Evolutionary conservation across 2,113 vertebrate genomes (phyloP).

Genomic region (Halichoerus grypus): DNA sequence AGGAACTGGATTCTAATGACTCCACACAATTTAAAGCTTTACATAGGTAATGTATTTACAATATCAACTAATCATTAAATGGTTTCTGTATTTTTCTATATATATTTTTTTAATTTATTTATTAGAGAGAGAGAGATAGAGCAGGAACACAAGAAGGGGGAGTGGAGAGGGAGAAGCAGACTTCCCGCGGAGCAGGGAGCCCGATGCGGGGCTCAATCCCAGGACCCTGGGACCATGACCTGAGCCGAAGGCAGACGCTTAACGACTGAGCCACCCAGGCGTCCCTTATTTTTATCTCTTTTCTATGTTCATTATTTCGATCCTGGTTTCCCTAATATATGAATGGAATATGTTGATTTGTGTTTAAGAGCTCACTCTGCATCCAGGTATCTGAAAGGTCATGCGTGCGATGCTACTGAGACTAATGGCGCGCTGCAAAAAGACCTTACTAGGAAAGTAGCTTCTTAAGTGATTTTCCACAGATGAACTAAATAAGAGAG

Average conservation of each 20-base stretch:
- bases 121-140: too few relatives aligned
- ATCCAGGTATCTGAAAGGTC: constrained; percentile 7
- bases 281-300: neutral
- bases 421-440: neutral
- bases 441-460: constrained; percentile 7
- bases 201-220: too few relatives aligned
- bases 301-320: constrained; percentile 44
- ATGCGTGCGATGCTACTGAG: neutral
- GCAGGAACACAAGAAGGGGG: too few relatives aligned
- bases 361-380: neutral
- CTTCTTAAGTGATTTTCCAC: neutral
- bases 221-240: too few relatives aligned
- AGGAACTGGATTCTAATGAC: constrained; percentile 90
- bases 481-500: neutral
- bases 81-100: neutral
- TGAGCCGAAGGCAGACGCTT: too few relatives aligned
- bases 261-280: too few relatives aligned
- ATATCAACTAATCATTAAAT: constrained; percentile 26
- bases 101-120: too few relatives aligned
- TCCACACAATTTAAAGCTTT: constrained; percentile 82
- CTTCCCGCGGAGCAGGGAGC: too few relatives aligned
- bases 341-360: neutral
- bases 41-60: constrained; percentile 82
- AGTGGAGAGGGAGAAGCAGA: too few relatives aligned
- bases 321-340: neutral